Conservation (phyloP, 2,113 vertebrate species). For the Hypomesus transpacificus region DNA sequence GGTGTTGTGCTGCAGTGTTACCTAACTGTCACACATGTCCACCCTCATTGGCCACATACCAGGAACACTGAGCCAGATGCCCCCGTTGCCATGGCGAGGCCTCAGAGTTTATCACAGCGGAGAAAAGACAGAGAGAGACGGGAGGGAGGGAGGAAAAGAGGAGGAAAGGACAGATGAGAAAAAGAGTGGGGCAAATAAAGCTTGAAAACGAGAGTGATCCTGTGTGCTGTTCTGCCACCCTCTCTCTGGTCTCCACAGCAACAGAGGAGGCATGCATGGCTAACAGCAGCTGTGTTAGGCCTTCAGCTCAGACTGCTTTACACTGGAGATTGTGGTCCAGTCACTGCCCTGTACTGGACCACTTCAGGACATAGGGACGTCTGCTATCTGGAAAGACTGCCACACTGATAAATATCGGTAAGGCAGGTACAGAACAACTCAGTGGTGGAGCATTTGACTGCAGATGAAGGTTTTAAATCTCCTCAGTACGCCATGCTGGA, state of each 20-base stretch:
- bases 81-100: background rate
- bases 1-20: background rate
- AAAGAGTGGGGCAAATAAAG: constrained; percentile 2
- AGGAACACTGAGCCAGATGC: background rate
- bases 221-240: background rate
- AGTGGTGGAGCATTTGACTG: no score
- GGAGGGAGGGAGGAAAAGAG: background rate
- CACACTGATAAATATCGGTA: no score
- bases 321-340: background rate
- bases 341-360: background rate
- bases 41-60: background rate
- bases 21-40: constrained; percentile 9
- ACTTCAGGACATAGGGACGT: no score
- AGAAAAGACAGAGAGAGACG: constrained; percentile 4
- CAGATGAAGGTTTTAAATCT: no score
- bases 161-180: background rate
- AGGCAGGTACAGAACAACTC: no score
- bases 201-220: background rate
- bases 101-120: background rate
- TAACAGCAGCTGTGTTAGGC: background rate
- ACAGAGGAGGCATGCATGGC: background rate
- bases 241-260: background rate
- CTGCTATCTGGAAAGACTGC: no score
- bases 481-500: no score
- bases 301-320: background rate